These are phyloP conservation scores for Drosophila subpulchrella DNA, from an alignment of 1,140 invertebrate species.

Conservation along the genomic window DNA sequence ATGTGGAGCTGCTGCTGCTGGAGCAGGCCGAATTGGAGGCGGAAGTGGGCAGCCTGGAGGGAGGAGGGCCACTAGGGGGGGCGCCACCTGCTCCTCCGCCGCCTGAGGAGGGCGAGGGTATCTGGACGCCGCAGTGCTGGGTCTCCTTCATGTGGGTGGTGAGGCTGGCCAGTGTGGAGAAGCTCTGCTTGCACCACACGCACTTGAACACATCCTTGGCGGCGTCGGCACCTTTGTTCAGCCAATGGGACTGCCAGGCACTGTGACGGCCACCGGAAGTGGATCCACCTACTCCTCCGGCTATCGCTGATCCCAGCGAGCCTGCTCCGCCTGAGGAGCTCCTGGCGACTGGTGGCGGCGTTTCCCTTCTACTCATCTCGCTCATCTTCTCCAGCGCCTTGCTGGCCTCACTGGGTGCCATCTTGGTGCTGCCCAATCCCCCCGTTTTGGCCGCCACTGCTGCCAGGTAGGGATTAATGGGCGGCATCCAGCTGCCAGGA, in stretches of 20 bases:
- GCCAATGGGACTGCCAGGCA: conserved; percentile 97
- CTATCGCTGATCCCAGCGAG: conserved; percentile 46
- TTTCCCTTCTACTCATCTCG: conserved; percentile 90
- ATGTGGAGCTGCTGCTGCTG: conserved; percentile 86
- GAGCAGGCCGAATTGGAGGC: conserved; percentile 87
- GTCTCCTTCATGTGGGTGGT: conserved; percentile 98
- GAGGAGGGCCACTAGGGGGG: conserved; percentile 5
- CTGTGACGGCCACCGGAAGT: conserved; percentile 89
- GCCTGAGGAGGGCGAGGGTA: conserved; percentile 85
- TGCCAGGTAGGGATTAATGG: conserved; percentile 92
- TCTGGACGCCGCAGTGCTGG: conserved; percentile 94
- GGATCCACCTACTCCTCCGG: conserved; percentile 37
- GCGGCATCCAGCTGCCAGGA: conserved; percentile 90
- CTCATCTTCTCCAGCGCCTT: conserved; percentile 97
- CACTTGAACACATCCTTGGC: conserved; percentile 97
- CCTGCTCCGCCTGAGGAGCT: conserved; percentile 52
- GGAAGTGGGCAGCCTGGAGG: conserved; percentile 20
- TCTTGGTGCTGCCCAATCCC: conserved; percentile 86
- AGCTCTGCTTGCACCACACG: conserved; percentile 98
- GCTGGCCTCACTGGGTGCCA: conserved; percentile 90
- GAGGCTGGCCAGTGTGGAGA: conserved; percentile 94
- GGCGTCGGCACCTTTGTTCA: conserved; percentile 96
- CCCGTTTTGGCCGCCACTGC: conserved; percentile 87
- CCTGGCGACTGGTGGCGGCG: conserved; percentile 31
- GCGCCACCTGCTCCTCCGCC: conserved; percentile 1